A percentile compares a stretch with the other conserved stretches of the same genome.
These are phyloP conservation scores for Plagodis pulveraria DNA, from an alignment of 2,888 invertebrate genomes.

Conservation along the genomic window DNA sequence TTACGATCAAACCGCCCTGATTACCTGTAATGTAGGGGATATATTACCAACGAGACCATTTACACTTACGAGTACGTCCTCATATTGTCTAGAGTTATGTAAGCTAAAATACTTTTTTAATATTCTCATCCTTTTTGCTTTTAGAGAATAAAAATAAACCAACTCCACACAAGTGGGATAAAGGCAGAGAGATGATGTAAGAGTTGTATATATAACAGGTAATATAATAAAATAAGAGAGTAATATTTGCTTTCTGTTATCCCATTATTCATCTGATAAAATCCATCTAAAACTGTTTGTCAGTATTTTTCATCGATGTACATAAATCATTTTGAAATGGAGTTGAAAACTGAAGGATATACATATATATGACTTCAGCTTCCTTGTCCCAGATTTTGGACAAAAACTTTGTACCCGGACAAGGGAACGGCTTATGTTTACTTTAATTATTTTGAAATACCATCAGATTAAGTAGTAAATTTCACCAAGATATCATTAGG, in stretches of 20 bases:
- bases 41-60: too few relatives aligned
- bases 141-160: too few relatives aligned
- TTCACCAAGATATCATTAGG: conserved; percentile 38
- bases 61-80: too few relatives aligned
- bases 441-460: conserved; percentile 41
- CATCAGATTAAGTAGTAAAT: conserved; percentile 43
- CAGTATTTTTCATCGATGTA: conserved; percentile 45
- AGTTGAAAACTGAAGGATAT: conserved; percentile 61
- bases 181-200: too few relatives aligned
- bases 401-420: conserved; percentile 64
- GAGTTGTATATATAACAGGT: too few relatives aligned
- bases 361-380: conserved; percentile 63
- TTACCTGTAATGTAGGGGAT: too few relatives aligned
- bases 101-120: too few relatives aligned
- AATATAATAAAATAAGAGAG: too few relatives aligned
- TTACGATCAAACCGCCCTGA: too few relatives aligned
- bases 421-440: conserved; percentile 44
- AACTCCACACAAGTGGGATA: too few relatives aligned
- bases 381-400: conserved; percentile 57
- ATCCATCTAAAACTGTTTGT: conserved; percentile 30
- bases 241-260: neutral
- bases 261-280: conserved; percentile 8
- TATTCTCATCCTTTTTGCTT: too few relatives aligned
- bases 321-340: conserved; percentile 52
- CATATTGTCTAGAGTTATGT: too few relatives aligned